Conservation (phyloP, 2,797 vertebrate genomes). For the Diceros bicornis region DNA sequence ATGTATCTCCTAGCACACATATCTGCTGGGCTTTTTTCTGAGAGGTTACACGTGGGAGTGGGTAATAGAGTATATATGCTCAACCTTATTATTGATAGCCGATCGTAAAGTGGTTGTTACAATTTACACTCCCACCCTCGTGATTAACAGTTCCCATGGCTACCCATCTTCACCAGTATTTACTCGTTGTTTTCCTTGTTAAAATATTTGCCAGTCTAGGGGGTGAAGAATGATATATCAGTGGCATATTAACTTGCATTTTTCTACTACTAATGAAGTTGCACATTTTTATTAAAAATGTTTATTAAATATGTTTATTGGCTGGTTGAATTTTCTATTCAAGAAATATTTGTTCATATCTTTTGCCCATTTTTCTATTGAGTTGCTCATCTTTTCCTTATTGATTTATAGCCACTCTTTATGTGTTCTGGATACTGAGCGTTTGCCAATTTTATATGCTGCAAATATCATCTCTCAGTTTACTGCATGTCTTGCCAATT, state of each 20-base stretch:
- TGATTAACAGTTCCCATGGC: background rate
- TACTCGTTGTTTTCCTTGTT: background rate
- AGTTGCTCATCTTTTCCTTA: background rate
- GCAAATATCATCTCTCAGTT: background rate
- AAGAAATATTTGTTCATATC: background rate
- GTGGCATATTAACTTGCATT: background rate
- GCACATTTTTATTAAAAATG: background rate
- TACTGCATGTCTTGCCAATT: background rate
- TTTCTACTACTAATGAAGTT: background rate
- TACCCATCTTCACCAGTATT: background rate
- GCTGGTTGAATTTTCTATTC: background rate
- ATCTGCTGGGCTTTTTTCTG: background rate
- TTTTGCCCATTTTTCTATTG: background rate
- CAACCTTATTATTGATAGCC: background rate
- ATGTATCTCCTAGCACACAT: background rate
- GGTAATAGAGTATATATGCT: background rate
- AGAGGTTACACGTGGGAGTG: background rate
- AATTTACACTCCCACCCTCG: background rate
- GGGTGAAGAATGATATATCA: background rate
- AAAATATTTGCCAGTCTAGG: background rate
- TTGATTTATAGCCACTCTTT: background rate
- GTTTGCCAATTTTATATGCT: background rate
- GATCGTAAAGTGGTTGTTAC: background rate
- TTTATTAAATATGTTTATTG: background rate
- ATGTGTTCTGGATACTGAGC: background rate